Evolutionary conservation across 1,140 invertebrate genomes (phyloP).

Genomic region (Campoletis sonorensis): DNA sequence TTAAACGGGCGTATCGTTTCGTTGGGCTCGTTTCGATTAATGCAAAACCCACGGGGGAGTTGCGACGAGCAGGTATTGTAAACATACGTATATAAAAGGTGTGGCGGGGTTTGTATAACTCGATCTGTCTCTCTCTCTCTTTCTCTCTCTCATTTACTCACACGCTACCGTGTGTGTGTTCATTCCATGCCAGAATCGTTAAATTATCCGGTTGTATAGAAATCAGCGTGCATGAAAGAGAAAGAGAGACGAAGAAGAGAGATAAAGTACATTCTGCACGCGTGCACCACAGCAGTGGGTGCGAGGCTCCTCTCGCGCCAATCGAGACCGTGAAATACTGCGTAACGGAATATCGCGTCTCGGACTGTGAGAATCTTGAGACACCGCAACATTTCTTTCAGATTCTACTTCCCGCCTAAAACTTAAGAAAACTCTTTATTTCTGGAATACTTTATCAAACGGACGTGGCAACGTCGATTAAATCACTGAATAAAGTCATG

Average conservation of each 20-base stretch:
- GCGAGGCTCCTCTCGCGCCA: neutral
- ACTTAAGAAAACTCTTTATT: too few relatives aligned
- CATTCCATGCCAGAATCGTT: slow-evolving; percentile 32
- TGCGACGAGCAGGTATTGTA: slow-evolving; percentile 13
- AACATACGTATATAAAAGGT: neutral
- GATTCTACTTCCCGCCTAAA: too few relatives aligned
- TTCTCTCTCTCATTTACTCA: slow-evolving; percentile 2
- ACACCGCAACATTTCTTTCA: neutral
- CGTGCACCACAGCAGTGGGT: slow-evolving; percentile 24
- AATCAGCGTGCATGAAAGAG: slow-evolving; percentile 21
- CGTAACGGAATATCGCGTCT: neutral
- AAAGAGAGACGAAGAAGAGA: slow-evolving; percentile 1
- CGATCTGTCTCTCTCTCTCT: too few relatives aligned
- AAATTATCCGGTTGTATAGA: slow-evolving; percentile 41
- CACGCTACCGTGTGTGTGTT: neutral
- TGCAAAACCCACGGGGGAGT: slow-evolving; percentile 45
- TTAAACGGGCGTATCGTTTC: slow-evolving; percentile 45
- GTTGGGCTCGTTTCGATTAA: slow-evolving; percentile 47
- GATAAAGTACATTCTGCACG: neutral
- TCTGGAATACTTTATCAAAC: too few relatives aligned
- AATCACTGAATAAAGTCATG: too few relatives aligned
- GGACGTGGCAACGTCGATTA: too few relatives aligned
- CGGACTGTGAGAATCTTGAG: neutral
- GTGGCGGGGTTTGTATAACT: slow-evolving; percentile 31
- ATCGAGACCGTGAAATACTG: slow-evolving; percentile 18